Conservation (phyloP, 2,888 invertebrate species). For the Byasa hedistus region DNA sequence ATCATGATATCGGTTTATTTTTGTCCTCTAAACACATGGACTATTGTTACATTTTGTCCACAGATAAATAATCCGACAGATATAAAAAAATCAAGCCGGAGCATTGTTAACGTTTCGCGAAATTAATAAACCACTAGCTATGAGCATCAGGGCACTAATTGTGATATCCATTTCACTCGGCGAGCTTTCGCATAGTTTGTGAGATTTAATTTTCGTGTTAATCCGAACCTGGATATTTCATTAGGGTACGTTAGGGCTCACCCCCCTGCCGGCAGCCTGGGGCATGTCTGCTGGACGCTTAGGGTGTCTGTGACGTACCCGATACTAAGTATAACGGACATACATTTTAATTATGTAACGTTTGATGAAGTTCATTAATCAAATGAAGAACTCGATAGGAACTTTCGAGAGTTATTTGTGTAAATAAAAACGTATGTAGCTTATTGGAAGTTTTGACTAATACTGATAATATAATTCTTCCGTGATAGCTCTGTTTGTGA, state of each 20-base stretch:
- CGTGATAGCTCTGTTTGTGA: no score
- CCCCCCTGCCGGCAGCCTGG: slow-evolving; percentile 8
- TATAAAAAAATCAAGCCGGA: not conserved
- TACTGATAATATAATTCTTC: no score
- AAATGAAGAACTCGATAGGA: no score
- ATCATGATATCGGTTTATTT: no score
- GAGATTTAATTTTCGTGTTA: slow-evolving; percentile 13
- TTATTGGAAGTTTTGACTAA: no score
- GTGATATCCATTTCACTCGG: slow-evolving; percentile 7
- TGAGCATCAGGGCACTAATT: slow-evolving; percentile 15
- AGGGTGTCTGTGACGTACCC: slow-evolving; percentile 6
- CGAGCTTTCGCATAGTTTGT: slow-evolving; percentile 12
- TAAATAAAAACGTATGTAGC: no score
- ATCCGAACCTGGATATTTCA: slow-evolving; percentile 14
- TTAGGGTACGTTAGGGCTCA: slow-evolving; percentile 10
- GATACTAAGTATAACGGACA: not conserved
- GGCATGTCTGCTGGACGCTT: slow-evolving; percentile 13
- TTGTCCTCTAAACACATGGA: no score
- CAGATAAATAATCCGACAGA: not conserved
- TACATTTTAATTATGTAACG: not conserved
- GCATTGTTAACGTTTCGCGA: not conserved
- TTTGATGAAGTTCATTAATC: not conserved
- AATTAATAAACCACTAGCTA: not conserved
- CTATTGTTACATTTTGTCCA: not conserved
- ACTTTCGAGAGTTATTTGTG: no score